Evolutionary conservation across 2,113 vertebrate species (phyloP).

Genomic region (Sander lucioperca): DNA sequence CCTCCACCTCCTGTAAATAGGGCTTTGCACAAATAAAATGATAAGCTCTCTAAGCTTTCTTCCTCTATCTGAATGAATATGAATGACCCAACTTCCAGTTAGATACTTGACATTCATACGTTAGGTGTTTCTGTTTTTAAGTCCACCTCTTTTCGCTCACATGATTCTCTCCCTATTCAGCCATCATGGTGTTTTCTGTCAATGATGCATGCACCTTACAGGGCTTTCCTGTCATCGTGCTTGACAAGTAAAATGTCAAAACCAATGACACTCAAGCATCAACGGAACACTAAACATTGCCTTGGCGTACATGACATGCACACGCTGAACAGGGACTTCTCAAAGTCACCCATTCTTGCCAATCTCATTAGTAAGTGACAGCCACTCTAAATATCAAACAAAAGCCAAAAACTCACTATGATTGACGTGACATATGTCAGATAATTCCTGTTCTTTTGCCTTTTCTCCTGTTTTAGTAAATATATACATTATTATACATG

Average conservation of each 20-base stretch:
- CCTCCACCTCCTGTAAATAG: not conserved
- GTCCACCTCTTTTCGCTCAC: not conserved
- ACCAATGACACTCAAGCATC: slow-evolving; percentile 72
- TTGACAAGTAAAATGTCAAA: slow-evolving; percentile 74
- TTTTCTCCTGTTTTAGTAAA: not conserved
- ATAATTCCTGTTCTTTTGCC: not conserved
- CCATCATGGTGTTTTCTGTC: slow-evolving; percentile 47
- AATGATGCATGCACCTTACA: slow-evolving; percentile 66
- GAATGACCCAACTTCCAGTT: not conserved
- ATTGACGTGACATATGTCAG: not conserved
- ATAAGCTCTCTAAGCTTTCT: not conserved
- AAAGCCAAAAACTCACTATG: not conserved
- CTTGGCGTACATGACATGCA: slow-evolving; percentile 28
- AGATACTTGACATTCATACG: not conserved
- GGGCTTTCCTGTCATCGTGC: slow-evolving; percentile 65
- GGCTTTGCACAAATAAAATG: not conserved
- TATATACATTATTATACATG: not conserved
- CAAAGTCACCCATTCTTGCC: slow-evolving; percentile 63
- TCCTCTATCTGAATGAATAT: not conserved
- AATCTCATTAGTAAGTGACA: slow-evolving; percentile 27
- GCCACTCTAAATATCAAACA: not conserved
- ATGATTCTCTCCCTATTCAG: slow-evolving; percentile 3
- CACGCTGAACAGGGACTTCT: slow-evolving; percentile 52
- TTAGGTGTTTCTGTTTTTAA: not conserved
- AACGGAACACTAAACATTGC: slow-evolving; percentile 43